A percentile compares a stretch with the other conserved stretches of the same genome.
These are phyloP conservation scores for Dendrolimus houi DNA, from an alignment of 2,888 invertebrate species.

Conservation along the genomic window DNA sequence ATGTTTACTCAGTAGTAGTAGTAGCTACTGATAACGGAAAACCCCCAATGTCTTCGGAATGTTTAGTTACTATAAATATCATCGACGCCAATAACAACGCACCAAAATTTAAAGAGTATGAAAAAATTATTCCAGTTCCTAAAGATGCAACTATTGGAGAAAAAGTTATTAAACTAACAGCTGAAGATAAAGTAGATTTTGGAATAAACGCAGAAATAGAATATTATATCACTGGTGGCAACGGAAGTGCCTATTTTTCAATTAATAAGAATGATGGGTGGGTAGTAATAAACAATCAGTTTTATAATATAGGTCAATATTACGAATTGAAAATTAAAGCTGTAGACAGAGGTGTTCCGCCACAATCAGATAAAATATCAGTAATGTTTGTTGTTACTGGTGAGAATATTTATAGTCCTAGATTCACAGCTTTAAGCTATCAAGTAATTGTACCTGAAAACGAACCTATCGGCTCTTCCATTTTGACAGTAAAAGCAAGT, in stretches of 20 bases:
- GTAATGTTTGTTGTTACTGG: conserved; percentile 89
- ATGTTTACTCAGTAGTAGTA: conserved; percentile 91
- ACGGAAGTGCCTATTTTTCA: conserved; percentile 84
- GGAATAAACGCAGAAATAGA: conserved; percentile 94
- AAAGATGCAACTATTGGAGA: conserved; percentile 84
- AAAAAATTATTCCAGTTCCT: conserved; percentile 88
- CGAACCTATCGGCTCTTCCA: conserved; percentile 89
- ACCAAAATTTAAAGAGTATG: conserved; percentile 85
- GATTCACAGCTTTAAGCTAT: conserved; percentile 89
- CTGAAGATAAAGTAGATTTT: conserved; percentile 86
- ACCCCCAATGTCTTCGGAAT: conserved; percentile 94
- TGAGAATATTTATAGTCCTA: conserved; percentile 87
- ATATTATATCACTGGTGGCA: conserved; percentile 84
- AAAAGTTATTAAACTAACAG: conserved; percentile 82
- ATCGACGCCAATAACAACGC: conserved; percentile 95
- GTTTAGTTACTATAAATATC: conserved; percentile 89
- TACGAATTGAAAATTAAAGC: conserved; percentile 85
- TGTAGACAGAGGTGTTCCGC: conserved; percentile 91
- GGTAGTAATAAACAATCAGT: conserved; percentile 81
- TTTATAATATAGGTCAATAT: conserved; percentile 76
- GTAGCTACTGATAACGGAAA: conserved; percentile 96
- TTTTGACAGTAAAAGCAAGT: conserved; percentile 88
- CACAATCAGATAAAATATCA: conserved; percentile 85
- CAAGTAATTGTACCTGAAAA: conserved; percentile 95
- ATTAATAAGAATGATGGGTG: conserved; percentile 88